Evolutionary conservation across 2,888 invertebrate species (phyloP).

Genomic region (Morpho helenor): DNA sequence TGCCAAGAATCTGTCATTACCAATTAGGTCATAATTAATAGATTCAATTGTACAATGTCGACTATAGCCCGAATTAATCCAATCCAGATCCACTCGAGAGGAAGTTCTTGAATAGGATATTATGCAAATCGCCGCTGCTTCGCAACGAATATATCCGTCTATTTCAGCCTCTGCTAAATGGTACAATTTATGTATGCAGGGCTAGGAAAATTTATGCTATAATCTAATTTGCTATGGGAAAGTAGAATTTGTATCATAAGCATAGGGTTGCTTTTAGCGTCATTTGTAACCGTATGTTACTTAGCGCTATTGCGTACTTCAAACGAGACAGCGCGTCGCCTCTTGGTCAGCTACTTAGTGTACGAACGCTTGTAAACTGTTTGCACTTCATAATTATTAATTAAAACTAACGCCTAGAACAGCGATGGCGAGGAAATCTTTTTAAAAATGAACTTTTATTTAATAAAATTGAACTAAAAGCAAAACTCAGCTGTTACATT

Average conservation of each 20-base stretch:
- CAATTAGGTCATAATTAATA: slow-evolving; percentile 9
- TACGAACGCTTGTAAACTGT: slow-evolving; percentile 23
- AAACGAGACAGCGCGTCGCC: slow-evolving; percentile 45
- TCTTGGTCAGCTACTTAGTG: slow-evolving; percentile 33
- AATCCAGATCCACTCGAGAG: slow-evolving; percentile 19
- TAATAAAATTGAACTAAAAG: too few relatives aligned
- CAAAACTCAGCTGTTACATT: too few relatives aligned
- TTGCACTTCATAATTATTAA: background rate
- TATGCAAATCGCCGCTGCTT: slow-evolving; percentile 47
- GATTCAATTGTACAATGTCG: slow-evolving; percentile 13
- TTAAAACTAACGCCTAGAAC: background rate
- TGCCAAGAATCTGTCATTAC: slow-evolving; percentile 2
- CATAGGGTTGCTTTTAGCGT: slow-evolving; percentile 20
- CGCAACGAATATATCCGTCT: slow-evolving; percentile 51
- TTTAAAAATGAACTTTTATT: too few relatives aligned
- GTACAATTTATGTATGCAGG: slow-evolving; percentile 36
- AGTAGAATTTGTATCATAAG: slow-evolving; percentile 12
- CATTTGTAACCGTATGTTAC: slow-evolving; percentile 14
- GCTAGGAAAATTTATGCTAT: background rate
- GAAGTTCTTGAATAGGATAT: slow-evolving; percentile 42
- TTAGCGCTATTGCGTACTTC: slow-evolving; percentile 25
- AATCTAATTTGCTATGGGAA: slow-evolving; percentile 15
- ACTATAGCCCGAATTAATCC: slow-evolving; percentile 14
- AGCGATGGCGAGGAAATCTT: too few relatives aligned
- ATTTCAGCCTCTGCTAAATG: slow-evolving; percentile 43